Conservation (phyloP, 2,888 invertebrate species). For the Scaptomyza polygonia region DNA sequence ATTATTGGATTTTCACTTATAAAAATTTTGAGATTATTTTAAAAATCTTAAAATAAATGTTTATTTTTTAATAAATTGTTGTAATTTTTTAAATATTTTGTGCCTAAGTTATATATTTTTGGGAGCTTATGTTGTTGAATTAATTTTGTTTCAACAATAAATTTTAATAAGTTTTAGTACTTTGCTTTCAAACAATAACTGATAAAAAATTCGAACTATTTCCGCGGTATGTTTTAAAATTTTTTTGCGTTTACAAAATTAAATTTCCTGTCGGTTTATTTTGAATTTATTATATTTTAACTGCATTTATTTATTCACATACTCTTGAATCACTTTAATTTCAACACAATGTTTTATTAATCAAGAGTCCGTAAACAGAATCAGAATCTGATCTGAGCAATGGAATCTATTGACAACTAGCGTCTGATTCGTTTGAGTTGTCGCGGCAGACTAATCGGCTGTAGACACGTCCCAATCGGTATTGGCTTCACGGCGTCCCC, state of each 20-base stretch:
- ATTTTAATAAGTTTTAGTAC: neutral
- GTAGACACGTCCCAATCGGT: constrained; percentile 20
- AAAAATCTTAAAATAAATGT: neutral
- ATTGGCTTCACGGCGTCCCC: constrained; percentile 22
- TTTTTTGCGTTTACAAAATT: neutral
- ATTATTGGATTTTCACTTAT: neutral
- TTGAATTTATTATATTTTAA: neutral
- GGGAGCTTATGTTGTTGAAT: neutral
- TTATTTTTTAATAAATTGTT: neutral
- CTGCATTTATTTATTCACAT: neutral
- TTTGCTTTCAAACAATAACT: neutral
- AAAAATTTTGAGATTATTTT: no score
- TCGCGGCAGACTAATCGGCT: constrained; percentile 63
- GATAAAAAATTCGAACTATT: neutral
- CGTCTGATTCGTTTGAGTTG: constrained; percentile 61
- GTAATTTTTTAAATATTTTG: neutral
- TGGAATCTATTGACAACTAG: constrained; percentile 8
- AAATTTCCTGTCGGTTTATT: neutral
- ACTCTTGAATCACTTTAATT: neutral
- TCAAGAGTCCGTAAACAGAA: constrained; percentile 7
- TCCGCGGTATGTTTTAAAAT: neutral
- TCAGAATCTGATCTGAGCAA: constrained; percentile 13
- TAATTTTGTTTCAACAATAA: neutral
- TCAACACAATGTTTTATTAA: constrained; percentile 17
- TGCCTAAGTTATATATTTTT: neutral